These are phyloP conservation scores for Saxidomus purpurata DNA, from an alignment of 1,140 invertebrate species.

Conservation along the genomic window DNA sequence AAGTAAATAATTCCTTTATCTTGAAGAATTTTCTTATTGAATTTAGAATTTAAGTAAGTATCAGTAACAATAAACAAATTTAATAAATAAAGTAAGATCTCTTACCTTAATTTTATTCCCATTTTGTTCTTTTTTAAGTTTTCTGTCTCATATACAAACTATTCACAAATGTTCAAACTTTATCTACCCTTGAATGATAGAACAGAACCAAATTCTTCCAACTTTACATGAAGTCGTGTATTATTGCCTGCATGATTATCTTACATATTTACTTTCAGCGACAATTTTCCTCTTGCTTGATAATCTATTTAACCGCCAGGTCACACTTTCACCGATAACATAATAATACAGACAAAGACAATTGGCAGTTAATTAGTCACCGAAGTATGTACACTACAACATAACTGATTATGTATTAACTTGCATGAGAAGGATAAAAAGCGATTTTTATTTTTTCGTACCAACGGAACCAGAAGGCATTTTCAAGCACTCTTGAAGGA, in stretches of 20 bases:
- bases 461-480: too few relatives aligned
- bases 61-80: too few relatives aligned
- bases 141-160: not conserved
- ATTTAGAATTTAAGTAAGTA: too few relatives aligned
- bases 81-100: too few relatives aligned
- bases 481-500: too few relatives aligned
- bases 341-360: not conserved
- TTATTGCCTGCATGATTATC: not conserved
- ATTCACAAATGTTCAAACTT: not conserved
- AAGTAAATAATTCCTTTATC: too few relatives aligned
- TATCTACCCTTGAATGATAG: not conserved
- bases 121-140: not conserved
- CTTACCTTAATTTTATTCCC: not conserved
- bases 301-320: not conserved
- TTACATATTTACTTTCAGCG: not conserved
- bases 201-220: not conserved
- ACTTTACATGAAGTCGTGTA: not conserved
- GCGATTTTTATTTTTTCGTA: too few relatives aligned
- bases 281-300: not conserved
- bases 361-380: slow-evolving; percentile 9
- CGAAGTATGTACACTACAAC: not conserved
- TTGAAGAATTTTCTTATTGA: too few relatives aligned
- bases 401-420: too few relatives aligned
- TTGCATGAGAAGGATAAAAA: too few relatives aligned
- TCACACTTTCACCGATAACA: slow-evolving; percentile 2